These are phyloP conservation scores for Tamandua tetradactyla DNA, from an alignment of 2,797 vertebrate genomes.

Conservation along the genomic window DNA sequence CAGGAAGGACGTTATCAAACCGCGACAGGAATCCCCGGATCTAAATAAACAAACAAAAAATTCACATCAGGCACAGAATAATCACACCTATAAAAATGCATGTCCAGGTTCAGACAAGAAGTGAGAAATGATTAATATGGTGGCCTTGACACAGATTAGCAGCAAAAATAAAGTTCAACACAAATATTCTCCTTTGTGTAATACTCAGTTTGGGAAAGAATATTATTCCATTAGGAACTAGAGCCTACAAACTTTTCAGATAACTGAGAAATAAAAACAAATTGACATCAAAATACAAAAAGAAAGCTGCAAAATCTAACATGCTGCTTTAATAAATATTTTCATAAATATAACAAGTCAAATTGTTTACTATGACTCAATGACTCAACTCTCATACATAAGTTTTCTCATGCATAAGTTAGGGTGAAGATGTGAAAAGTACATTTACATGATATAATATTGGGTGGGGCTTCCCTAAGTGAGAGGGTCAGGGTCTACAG, in stretches of 20 bases:
- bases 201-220: not conserved
- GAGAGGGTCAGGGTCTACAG: not conserved
- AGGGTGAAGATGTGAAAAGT: not conserved
- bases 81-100: slow-evolving; percentile 2
- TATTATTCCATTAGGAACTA: not conserved
- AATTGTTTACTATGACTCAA: not conserved
- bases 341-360: not conserved
- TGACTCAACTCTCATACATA: not conserved
- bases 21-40: slow-evolving; percentile 98
- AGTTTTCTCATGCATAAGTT: fast-evolving
- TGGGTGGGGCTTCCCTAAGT: not conserved
- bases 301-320: not conserved
- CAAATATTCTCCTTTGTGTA: not conserved
- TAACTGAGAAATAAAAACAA: slow-evolving; percentile 32
- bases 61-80: not conserved
- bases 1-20: slow-evolving; percentile 98
- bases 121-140: not conserved
- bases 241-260: not conserved
- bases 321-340: slow-evolving; percentile 3
- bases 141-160: not conserved
- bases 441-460: not conserved
- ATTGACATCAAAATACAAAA: slow-evolving; percentile 19
- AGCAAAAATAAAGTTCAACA: not conserved
- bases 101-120: not conserved
- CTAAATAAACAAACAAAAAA: slow-evolving; percentile 84